These are phyloP conservation scores for Brachyrhaphis roseni DNA, from an alignment of 2,797 vertebrate species.

Conservation along the genomic window DNA sequence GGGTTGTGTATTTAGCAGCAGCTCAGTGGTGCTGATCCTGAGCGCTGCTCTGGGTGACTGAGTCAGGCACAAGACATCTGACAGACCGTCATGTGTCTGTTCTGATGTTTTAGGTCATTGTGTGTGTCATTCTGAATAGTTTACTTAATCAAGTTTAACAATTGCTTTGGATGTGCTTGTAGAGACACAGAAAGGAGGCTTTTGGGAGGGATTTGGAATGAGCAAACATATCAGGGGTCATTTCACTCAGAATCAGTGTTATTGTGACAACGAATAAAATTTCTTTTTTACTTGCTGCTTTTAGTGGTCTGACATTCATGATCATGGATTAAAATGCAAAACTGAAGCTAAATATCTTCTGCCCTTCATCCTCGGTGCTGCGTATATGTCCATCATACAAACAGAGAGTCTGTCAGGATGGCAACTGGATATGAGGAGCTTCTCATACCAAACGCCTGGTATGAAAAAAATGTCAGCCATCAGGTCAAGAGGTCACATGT, in stretches of 20 bases:
- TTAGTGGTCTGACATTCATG: constrained; percentile 46
- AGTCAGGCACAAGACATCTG: constrained; percentile 26
- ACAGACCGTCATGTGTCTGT: neutral
- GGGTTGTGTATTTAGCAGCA: constrained; percentile 46
- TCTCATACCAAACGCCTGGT: constrained; percentile 23
- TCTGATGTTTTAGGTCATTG: constrained; percentile 8
- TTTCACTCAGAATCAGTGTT: neutral
- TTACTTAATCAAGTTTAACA: constrained; percentile 1
- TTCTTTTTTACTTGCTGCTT: constrained; percentile 4
- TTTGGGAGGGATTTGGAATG: constrained; percentile 16
- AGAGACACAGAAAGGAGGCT: constrained; percentile 16
- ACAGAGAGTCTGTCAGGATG: constrained; percentile 34
- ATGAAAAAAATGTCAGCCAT: constrained; percentile 22
- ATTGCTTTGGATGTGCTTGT: neutral
- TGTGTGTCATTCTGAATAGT: neutral
- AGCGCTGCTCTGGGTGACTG: constrained; percentile 41
- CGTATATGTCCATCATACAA: constrained; percentile 20
- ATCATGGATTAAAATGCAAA: constrained; percentile 55
- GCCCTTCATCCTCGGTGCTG: neutral
- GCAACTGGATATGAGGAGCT: constrained; percentile 46
- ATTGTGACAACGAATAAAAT: neutral
- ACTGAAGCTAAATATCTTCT: constrained; percentile 31
- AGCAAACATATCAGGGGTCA: neutral
- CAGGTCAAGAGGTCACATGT: constrained; percentile 27
- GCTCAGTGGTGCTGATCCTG: constrained; percentile 41